Base-by-base conservation (phyloP, 2,797 vertebrate species). In the Acomys russatus region DNA sequence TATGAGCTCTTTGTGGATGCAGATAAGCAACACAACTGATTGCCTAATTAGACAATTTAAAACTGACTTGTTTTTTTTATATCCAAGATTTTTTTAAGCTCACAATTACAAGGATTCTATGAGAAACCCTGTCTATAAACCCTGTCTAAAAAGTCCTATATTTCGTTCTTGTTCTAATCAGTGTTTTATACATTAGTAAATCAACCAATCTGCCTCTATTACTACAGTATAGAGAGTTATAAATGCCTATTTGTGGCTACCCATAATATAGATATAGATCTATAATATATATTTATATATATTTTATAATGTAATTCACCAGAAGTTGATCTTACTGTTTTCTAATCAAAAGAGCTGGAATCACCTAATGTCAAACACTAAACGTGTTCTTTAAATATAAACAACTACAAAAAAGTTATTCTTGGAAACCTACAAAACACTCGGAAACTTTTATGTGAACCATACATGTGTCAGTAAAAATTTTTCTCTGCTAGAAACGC, bases 1-100 rank as follows among this genome's bases (percentile, higher is more conserved):
- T 71, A 92, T 90, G 30, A 51, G 88, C 68, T 97, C 92, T 78
- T 92, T 95, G 76, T 94, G 76, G 96, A 95, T 95, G 91, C 56
- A 96, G 84, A 96, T 71, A 96, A 97, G 97, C 73, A 96, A 83
- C 49, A 97, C 94, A 98, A 97, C 61, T 84, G 97, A 33, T 95
- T 97, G 92, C 61, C 97, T 98, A 86, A 96, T 94, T 91, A 78
- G 71, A 82, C 44, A 93, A 73, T 94, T 97, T 97, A 98, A 97
- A 95, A 93, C 68, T 7, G 35, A n/a, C 15, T 97, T 59, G 90
- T 70, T 87, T 92, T 87, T 92, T 54, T 94, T 96, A 94, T n/a
- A 97, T 73, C n/a, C 44, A 88, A 76, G 14, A 18, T 94, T 28
- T 70, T 88, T 88, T 93, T 90, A 20, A 96, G 92, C 4, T 12